Percentiles rank a stretch among this genome's conserved stretches.
Evolutionary conservation across 2,888 invertebrate genomes (phyloP).

Genomic region (Aphrophora alni): DNA sequence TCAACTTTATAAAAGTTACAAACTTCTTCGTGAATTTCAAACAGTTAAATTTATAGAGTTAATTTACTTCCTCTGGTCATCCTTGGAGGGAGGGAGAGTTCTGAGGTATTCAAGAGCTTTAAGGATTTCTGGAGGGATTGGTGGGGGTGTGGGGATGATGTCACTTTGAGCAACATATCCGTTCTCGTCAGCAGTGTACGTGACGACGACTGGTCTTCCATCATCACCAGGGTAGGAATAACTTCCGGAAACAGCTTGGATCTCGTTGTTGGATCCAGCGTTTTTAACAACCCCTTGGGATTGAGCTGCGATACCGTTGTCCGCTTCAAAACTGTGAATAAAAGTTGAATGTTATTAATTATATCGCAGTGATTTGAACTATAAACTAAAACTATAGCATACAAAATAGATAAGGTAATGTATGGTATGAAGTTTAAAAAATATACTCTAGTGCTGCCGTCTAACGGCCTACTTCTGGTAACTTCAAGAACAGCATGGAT

Average conservation of each 20-base stretch:
- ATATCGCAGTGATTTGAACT: too few relatives aligned
- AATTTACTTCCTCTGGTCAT: constrained; percentile 29
- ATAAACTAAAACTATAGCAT: too few relatives aligned
- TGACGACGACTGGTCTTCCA: constrained; percentile 55
- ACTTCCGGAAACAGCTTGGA: constrained; percentile 51
- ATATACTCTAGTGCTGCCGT: too few relatives aligned
- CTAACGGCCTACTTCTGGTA: too few relatives aligned
- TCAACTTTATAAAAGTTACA: not conserved
- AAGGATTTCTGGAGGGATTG: constrained; percentile 56
- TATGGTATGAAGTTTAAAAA: too few relatives aligned
- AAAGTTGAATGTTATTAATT: too few relatives aligned
- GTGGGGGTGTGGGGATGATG: constrained; percentile 57
- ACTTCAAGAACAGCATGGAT: too few relatives aligned
- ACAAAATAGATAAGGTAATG: too few relatives aligned
- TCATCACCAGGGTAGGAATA: constrained; percentile 51
- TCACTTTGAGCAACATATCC: constrained; percentile 63
- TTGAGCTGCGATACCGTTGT: constrained; percentile 60
- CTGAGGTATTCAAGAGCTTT: constrained; percentile 55
- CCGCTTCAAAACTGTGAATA: constrained; percentile 46
- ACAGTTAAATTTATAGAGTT: too few relatives aligned
- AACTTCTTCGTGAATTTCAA: not conserved
- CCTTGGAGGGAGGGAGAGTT: constrained; percentile 46
- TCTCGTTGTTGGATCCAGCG: constrained; percentile 48
- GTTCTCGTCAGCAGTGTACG: constrained; percentile 73
- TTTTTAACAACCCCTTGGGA: constrained; percentile 59